These are phyloP conservation scores for Delichon dasypus DNA, from an alignment of 2,797 vertebrate species.

Conservation along the genomic window DNA sequence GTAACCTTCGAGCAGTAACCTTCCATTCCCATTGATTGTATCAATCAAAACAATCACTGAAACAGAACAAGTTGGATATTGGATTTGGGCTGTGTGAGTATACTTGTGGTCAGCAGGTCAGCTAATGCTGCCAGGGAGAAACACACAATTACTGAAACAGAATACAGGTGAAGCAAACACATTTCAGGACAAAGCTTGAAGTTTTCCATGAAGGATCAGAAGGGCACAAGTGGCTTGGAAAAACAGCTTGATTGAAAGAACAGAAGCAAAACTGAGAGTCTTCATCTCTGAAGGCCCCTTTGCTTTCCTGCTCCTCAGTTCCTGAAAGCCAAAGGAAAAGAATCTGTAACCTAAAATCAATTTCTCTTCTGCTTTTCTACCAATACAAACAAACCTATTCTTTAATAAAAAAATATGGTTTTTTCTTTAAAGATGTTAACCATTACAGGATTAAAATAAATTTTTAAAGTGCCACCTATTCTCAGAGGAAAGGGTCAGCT, in stretches of 20 bases:
- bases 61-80: not conserved
- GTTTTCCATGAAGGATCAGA: not conserved
- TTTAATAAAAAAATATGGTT: not conserved
- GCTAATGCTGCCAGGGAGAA: not conserved
- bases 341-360: not conserved
- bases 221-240: not conserved
- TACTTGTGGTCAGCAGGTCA: not conserved
- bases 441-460: not conserved
- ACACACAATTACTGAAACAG: not conserved
- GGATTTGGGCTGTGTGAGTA: not conserved
- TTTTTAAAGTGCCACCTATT: not conserved
- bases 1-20: not conserved
- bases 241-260: not conserved
- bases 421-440: not conserved
- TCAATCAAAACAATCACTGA: not conserved
- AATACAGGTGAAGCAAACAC: not conserved
- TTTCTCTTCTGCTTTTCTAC: not conserved
- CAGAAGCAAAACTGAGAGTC: not conserved
- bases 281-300: not conserved
- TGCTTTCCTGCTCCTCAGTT: not conserved
- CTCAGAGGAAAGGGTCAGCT: not conserved
- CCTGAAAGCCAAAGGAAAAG: not conserved
- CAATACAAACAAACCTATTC: not conserved
- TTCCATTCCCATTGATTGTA: not conserved
- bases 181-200: not conserved